Conservation (phyloP, 1,140 invertebrate genomes). For the Antheraea pernyi region DNA sequence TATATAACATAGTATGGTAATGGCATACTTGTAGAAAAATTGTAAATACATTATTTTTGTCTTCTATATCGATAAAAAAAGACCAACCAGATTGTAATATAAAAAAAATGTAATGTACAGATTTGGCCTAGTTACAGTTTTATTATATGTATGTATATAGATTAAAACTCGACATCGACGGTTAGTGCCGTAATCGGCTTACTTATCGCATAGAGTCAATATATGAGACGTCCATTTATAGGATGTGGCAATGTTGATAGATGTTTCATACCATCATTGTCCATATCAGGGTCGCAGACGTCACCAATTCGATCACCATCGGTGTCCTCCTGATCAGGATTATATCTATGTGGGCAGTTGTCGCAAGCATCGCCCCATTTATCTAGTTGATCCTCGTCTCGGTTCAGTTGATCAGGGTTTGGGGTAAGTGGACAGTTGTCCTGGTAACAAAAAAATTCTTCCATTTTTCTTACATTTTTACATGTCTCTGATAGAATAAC, state of each 20-base stretch:
- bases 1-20: too few species aligned
- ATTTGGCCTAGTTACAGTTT: too few species aligned
- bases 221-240: background rate
- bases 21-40: too few species aligned
- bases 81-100: too few species aligned
- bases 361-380: conserved; percentile 80
- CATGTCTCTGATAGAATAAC: background rate
- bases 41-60: too few species aligned
- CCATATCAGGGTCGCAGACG: conserved; percentile 86
- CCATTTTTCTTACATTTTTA: background rate
- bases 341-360: conserved; percentile 90
- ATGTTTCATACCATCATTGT: conserved; percentile 53
- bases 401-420: conserved; percentile 90
- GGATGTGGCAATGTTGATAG: background rate
- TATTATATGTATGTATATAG: too few species aligned
- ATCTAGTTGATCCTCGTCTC: conserved; percentile 76
- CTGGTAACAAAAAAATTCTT: conserved; percentile 20
- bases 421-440: conserved; percentile 92
- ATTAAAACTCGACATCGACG: too few species aligned
- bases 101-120: too few species aligned
- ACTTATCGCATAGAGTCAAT: too few species aligned
- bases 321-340: conserved; percentile 87
- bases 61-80: too few species aligned
- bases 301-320: conserved; percentile 89
- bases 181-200: too few species aligned